Percentiles rank a stretch among this genome's conserved stretches.
Evolutionary conservation across 2,113 vertebrate genomes (phyloP).

Genomic region (Baryphthengus martii): DNA sequence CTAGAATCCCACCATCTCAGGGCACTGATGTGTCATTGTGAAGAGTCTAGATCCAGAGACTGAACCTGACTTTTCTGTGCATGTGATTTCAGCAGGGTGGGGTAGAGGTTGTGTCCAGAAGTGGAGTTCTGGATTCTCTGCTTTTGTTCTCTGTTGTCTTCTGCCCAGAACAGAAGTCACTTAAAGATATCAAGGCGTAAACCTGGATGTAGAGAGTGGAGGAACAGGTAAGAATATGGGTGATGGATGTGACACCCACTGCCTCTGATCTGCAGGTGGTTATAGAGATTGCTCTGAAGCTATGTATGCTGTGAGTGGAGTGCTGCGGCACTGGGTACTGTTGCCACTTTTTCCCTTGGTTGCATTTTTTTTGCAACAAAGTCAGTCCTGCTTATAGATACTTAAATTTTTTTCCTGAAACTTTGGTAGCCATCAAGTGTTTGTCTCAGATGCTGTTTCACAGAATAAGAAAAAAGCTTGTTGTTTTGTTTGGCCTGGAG

Average conservation of each 20-base stretch:
- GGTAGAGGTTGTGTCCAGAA: not conserved
- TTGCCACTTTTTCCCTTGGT: not conserved
- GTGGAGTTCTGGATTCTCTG: not conserved
- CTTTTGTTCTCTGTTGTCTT: not conserved
- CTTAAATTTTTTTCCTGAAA: not conserved
- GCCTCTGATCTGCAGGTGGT: not conserved
- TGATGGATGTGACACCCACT: fast-evolving
- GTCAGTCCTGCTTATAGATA: not conserved
- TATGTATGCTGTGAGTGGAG: not conserved
- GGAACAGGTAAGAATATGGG: not conserved
- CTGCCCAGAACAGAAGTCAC: not conserved
- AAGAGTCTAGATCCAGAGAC: not conserved
- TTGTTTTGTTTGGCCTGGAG: not conserved
- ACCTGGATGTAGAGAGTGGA: not conserved
- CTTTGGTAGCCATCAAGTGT: not conserved
- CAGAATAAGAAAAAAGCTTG: not conserved
- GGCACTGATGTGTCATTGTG: not conserved
- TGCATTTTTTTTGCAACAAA: not conserved
- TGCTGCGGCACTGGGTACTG: not conserved
- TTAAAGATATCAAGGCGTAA: not conserved
- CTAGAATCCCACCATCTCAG: not conserved
- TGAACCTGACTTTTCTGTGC: not conserved
- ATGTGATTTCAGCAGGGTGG: not conserved
- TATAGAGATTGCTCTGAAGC: not conserved
- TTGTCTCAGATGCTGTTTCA: not conserved